Percentiles rank a stretch among this genome's conserved stretches.
These are phyloP conservation scores for Antennarius maculatus DNA, from an alignment of 2,797 vertebrate genomes.

Conservation along the genomic window DNA sequence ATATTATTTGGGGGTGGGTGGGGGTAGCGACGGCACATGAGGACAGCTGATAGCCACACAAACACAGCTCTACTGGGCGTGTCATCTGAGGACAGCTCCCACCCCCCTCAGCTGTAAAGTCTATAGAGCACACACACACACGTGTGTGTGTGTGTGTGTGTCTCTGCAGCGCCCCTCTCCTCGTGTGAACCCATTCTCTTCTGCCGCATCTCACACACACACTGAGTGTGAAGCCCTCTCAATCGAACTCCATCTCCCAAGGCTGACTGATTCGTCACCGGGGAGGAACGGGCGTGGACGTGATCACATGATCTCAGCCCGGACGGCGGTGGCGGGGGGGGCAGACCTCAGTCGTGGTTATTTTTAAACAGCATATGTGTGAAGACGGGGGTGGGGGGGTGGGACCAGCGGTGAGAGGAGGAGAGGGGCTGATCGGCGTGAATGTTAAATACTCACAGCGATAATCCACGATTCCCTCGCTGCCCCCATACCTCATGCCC, in stretches of 20 bases:
- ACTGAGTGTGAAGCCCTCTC: conserved; percentile 10
- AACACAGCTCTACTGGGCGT: conserved; percentile 14
- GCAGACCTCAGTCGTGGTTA: too few species aligned
- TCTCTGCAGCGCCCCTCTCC: conserved; percentile 41
- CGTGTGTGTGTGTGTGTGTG: neutral
- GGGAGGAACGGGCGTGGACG: neutral
- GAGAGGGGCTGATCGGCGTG: too few species aligned
- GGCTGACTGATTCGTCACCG: conserved; percentile 14
- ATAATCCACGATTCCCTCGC: too few species aligned
- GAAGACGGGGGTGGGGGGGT: too few species aligned
- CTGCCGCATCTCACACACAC: conserved; percentile 31
- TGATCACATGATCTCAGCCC: neutral
- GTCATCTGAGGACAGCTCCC: conserved; percentile 38
- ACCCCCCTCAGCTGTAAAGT: conserved; percentile 13
- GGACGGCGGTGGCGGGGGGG: too few species aligned
- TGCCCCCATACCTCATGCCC: too few species aligned
- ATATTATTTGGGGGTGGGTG: neutral
- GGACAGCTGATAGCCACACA: conserved; percentile 16
- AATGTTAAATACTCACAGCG: too few species aligned
- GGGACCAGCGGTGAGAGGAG: too few species aligned
- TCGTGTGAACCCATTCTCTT: conserved; percentile 44
- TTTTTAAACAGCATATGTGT: too few species aligned
- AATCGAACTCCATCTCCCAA: conserved; percentile 29
- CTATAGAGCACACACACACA: conserved; percentile 18
- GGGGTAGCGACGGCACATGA: neutral